phyloP scores from a whole-genome alignment of 1,140 invertebrate genomes.

The Drosophila parabipectinata region DNA sequence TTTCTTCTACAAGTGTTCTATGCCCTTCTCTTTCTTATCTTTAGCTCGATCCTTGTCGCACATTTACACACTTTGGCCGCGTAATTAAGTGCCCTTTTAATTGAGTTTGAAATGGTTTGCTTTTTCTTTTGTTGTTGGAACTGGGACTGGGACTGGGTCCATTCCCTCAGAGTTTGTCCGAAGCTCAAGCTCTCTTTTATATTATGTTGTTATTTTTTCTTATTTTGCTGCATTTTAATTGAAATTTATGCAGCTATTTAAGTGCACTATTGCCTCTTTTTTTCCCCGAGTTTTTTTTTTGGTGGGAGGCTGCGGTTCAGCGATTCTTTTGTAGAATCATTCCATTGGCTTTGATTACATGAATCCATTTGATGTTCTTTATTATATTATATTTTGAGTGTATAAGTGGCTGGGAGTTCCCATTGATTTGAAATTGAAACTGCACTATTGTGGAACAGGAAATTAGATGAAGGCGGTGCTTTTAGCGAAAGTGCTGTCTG shows the following conservation, averaged over 20 bases:
- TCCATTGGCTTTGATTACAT: slow-evolving; percentile 47
- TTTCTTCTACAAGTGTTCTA: slow-evolving; percentile 41
- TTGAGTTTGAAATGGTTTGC: slow-evolving; percentile 69
- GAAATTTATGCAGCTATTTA: slow-evolving; percentile 80
- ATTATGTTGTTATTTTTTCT: slow-evolving; percentile 47
- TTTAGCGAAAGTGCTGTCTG: slow-evolving; percentile 28
- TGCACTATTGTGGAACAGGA: slow-evolving; percentile 40
- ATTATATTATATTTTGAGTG: slow-evolving; percentile 21
- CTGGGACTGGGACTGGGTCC: background rate
- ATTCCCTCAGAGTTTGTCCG: slow-evolving; percentile 21
- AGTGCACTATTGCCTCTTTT: slow-evolving; percentile 24
- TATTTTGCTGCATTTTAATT: slow-evolving; percentile 69
- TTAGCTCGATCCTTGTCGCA: background rate
- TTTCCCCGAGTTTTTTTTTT: background rate
- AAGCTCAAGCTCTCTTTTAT: slow-evolving; percentile 12
- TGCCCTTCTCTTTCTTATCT: slow-evolving; percentile 1
- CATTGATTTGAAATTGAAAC: slow-evolving; percentile 59
- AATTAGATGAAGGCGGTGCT: slow-evolving; percentile 45
- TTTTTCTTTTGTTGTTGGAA: slow-evolving; percentile 19
- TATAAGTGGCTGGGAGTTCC: slow-evolving; percentile 22
- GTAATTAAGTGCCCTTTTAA: slow-evolving; percentile 76
- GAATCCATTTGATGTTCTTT: slow-evolving; percentile 13
- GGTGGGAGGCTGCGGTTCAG: slow-evolving; percentile 57
- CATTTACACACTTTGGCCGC: slow-evolving; percentile 35
- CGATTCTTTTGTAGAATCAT: slow-evolving; percentile 63